Percentiles rank a stretch among this genome's conserved stretches.
Conservation (phyloP, 2,797 vertebrate species). For the Mastacembelus armatus region DNA sequence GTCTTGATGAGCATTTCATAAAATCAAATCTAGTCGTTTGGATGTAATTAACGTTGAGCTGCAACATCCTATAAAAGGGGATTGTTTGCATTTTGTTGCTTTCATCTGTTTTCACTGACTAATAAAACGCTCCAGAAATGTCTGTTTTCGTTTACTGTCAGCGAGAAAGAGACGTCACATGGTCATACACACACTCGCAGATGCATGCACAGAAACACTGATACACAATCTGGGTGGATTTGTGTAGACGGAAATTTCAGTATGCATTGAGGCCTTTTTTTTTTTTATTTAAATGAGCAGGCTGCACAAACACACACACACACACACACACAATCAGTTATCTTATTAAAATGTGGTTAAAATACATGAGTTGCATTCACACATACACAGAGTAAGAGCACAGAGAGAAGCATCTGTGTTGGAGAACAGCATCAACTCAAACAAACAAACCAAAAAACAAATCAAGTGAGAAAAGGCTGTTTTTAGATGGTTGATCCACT, state of each 20-base stretch:
- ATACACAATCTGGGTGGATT: background rate
- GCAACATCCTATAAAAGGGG: slow-evolving; percentile 35
- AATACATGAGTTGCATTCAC: background rate
- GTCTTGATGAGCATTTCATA: slow-evolving; percentile 43
- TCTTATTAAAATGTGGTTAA: slow-evolving; percentile 24
- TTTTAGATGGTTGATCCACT: background rate
- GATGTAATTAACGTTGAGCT: slow-evolving; percentile 52
- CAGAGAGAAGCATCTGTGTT: background rate
- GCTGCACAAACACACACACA: slow-evolving; percentile 1
- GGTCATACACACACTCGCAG: slow-evolving; percentile 3
- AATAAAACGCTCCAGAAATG: slow-evolving; percentile 61
- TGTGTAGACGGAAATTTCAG: slow-evolving; percentile 19
- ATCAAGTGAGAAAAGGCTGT: background rate
- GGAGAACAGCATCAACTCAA: background rate
- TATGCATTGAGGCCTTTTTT: slow-evolving; percentile 13
- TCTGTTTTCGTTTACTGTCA: slow-evolving; percentile 63
- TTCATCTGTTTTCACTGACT: slow-evolving; percentile 59
- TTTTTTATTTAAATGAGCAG: background rate
- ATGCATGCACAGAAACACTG: background rate
- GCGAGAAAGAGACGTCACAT: slow-evolving; percentile 34
- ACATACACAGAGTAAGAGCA: background rate
- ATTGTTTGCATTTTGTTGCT: slow-evolving; percentile 56
- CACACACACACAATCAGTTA: slow-evolving; percentile 1
- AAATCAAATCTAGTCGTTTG: slow-evolving; percentile 45
- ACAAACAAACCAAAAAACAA: background rate